Base-by-base conservation (phyloP, 2,797 vertebrate genomes). In the Ispidina lecontei region DNA sequence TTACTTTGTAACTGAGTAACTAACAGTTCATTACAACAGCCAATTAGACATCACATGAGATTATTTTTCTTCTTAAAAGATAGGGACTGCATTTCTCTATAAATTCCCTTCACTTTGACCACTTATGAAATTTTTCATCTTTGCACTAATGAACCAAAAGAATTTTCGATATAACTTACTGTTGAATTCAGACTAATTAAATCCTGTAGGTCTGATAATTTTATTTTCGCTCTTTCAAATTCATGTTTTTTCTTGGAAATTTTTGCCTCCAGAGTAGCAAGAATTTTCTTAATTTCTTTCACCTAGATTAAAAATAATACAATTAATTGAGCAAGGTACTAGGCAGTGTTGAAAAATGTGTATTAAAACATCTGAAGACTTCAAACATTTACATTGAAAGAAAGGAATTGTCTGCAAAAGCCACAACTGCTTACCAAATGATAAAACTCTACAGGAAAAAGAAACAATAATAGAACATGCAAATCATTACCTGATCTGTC, bases 271-370 rank as follows among this genome's bases (percentile, higher is more conserved):
- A 86, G 90, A 17, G 3, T 0, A 29, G 91, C 85, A 64, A 65
- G 79, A 15, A 3, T 5, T 9, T 63, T 77, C 89, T 92, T 84
- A 1, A 68, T 41, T 55, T 96, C 65, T 41, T 19, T 60, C 3
- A 75, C 90, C 97, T 96, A 62, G 29, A 80, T 62, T 64, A 39
- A 94, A 83, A 97, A 60, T 15, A 87, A 79, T 29, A 94, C 28
- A 87, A 68, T 46, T 91, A 85, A 62, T n/a, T 51, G 47, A 91
- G n/a, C 22, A 28, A 58, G 13, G 9, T 52, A 35, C 9, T 60
- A 25, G 28, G 28, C 12, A 37, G 19, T 35, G 8, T 31, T 62
- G 39, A 82, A 70, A 85, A 89, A 43, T 10, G 5, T 55, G 31
- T 67, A 69, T 25, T 55, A 67, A 79, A 82, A 39, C 21, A 75